These are phyloP conservation scores for Prosapia bicincta DNA, from an alignment of 2,888 invertebrate species.

Conservation along the genomic window DNA sequence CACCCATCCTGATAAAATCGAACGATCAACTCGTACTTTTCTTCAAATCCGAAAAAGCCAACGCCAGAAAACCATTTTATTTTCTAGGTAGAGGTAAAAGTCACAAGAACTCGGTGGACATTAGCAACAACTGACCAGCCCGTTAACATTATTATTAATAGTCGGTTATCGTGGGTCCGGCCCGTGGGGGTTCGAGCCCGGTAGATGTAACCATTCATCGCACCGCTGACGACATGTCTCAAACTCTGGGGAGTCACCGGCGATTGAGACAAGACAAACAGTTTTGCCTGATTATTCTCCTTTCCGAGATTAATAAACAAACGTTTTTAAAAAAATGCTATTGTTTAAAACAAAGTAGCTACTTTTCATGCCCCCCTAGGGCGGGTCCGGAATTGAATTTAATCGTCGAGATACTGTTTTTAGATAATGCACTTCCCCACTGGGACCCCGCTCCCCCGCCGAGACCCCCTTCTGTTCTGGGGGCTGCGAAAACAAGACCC, in stretches of 20 bases:
- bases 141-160: not conserved
- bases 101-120: too few species aligned
- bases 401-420: slow-evolving; percentile 30
- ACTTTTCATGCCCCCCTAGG: slow-evolving; percentile 23
- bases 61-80: too few species aligned
- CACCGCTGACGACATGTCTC: not conserved
- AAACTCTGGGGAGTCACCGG: not conserved
- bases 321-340: slow-evolving; percentile 16
- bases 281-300: slow-evolving; percentile 19
- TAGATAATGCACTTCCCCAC: slow-evolving; percentile 25
- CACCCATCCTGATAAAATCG: too few species aligned
- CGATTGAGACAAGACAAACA: slow-evolving; percentile 24
- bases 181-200: not conserved
- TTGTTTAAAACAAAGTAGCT: slow-evolving; percentile 31
- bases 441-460: slow-evolving; percentile 14
- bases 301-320: slow-evolving; percentile 24
- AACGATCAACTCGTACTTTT: too few species aligned
- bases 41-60: too few species aligned
- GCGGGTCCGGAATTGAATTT: slow-evolving; percentile 27
- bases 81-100: too few species aligned
- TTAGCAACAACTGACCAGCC: not conserved
- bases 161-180: not conserved
- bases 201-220: slow-evolving; percentile 3
- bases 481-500: slow-evolving; percentile 18
- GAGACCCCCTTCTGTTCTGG: slow-evolving; percentile 2